These are phyloP conservation scores for Mesorhabditis belari DNA, from an alignment of 2,888 invertebrate genomes.

Conservation along the genomic window DNA sequence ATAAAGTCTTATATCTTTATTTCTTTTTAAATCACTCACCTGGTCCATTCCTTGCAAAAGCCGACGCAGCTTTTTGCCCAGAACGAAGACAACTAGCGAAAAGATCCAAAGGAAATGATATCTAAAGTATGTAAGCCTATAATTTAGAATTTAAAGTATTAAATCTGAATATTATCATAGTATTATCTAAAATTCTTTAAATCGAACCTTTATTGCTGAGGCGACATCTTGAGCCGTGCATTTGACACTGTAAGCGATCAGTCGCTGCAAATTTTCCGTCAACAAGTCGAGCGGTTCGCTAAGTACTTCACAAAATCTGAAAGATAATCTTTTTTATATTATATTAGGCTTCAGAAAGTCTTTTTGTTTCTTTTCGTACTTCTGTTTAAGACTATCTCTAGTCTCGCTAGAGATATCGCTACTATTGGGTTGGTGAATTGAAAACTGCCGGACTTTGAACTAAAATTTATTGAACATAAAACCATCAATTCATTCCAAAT, in stretches of 20 bases:
- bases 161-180: neutral
- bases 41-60: neutral
- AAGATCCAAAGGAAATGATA: conserved; percentile 21
- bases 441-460: too few species aligned
- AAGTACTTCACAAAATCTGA: conserved; percentile 8
- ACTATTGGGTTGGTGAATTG: too few species aligned
- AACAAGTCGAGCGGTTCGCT: conserved; percentile 2
- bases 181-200: neutral
- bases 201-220: conserved; percentile 14
- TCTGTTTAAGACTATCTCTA: too few species aligned
- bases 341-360: too few species aligned
- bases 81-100: conserved; percentile 17
- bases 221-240: conserved; percentile 15
- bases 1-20: too few species aligned
- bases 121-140: conserved; percentile 16
- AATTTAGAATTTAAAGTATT: too few species aligned
- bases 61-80: neutral
- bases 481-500: too few species aligned
- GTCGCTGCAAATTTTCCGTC: conserved; percentile 9
- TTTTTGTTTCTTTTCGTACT: too few species aligned
- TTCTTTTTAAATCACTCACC: neutral
- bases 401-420: too few species aligned
- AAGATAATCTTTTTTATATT: too few species aligned
- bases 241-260: conserved; percentile 10
- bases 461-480: too few species aligned